Base-by-base conservation (phyloP, 2,113 vertebrate species). In the Syngnathus typhle region DNA sequence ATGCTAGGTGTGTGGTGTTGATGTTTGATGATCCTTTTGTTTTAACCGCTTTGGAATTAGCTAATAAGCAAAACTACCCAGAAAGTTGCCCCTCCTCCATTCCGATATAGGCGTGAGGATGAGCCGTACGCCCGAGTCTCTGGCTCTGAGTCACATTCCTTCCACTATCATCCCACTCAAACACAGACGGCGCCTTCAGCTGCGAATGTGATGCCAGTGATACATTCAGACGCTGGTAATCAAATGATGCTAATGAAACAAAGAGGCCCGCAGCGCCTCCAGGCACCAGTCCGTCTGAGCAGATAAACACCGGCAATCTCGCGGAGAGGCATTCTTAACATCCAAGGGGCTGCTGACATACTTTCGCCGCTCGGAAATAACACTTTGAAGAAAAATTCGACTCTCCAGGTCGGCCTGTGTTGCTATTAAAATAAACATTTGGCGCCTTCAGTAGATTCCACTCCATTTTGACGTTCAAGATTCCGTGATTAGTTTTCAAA, bases 161-260 rank as follows among this genome's bases (percentile, higher is more conserved):
- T 60, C 64, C 71, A 56, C 60, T 41, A 46, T 68, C 62, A 56
- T 75, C 65, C 72, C 69, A 78, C 71, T 74, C 75, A 69, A 73
- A 71, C 68, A n/a, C 38, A 73, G 59, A 75, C 47, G 6, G 73
- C 1, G 46, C 73, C 71, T 72, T 65, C 38, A 65, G 75, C 71
- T 73, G 61, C 43, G 44, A 78, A 64, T 18, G 38, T 47, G 67
- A 69, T 64, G 65, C 74, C 66, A 68, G 61, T 64, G 68, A 81
- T 65, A 64, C 59, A 46, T 73, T 65, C 66, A 67, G 60, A 73
- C 23, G 11, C 56, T 44, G 51, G 41, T 75, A 70, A 82, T 79
- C 76, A 69, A 77, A 72, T 75, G 69, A 81, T 61, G 68, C 70
- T 72, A 79, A 82, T 83, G 65, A 82, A 83, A 71, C 64, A 69